Evolutionary conservation across 2,888 invertebrate species (phyloP).

Genomic region (Orthosia cruda): DNA sequence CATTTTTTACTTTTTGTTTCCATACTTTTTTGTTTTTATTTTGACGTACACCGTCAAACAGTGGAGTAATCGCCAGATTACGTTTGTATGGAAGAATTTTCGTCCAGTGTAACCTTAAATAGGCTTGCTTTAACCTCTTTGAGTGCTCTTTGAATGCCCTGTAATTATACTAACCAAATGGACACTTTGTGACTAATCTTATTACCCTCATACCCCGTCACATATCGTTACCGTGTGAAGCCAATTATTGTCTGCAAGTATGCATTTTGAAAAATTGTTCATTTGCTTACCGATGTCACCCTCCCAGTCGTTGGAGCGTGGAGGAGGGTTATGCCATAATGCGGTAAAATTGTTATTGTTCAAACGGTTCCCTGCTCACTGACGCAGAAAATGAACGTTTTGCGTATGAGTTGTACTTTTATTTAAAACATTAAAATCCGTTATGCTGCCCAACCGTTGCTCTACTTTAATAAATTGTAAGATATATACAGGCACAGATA

Average conservation of each 20-base stretch:
- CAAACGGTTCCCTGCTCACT: constrained; percentile 81
- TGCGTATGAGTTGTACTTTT: constrained; percentile 72
- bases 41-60: no score
- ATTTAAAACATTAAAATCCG: constrained; percentile 64
- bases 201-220: constrained; percentile 25
- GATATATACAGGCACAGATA: no score
- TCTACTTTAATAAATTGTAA: constrained; percentile 42
- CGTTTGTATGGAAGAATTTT: no score
- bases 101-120: no score
- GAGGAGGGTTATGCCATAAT: constrained; percentile 83
- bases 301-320: constrained; percentile 78
- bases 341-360: constrained; percentile 86
- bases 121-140: constrained; percentile 1
- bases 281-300: constrained; percentile 78
- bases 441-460: constrained; percentile 52
- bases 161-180: constrained; percentile 18
- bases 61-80: no score
- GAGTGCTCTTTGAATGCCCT: constrained; percentile 10
- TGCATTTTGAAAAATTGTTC: constrained; percentile 74
- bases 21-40: no score
- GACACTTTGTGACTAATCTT: constrained; percentile 20
- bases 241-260: constrained; percentile 67
- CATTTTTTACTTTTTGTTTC: no score
- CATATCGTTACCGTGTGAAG: constrained; percentile 73
- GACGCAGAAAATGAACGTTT: constrained; percentile 84